phyloP scores from a whole-genome alignment of 1,140 invertebrate genomes.

The Antheraea pernyi region DNA sequence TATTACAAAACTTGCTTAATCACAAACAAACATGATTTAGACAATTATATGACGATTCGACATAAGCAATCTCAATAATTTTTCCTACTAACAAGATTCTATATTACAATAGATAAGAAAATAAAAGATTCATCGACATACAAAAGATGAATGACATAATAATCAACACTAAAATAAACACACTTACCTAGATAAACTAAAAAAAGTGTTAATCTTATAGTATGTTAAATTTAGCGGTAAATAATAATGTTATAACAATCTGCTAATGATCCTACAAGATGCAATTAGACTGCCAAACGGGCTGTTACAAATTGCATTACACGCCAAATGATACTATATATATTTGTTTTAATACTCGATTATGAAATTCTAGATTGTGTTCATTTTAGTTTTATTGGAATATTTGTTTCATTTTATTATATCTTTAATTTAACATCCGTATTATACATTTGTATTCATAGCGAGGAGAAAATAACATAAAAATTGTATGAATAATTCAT shows the following conservation, averaged over 20 bases:
- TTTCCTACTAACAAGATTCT: too few species aligned
- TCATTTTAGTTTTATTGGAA: not conserved
- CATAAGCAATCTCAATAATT: too few species aligned
- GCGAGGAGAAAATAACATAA: conserved; percentile 3
- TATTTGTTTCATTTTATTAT: too few species aligned
- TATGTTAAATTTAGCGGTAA: not conserved
- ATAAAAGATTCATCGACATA: too few species aligned
- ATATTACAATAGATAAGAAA: too few species aligned
- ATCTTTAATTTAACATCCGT: not conserved
- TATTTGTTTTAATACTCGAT: conserved; percentile 20
- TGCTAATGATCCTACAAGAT: not conserved
- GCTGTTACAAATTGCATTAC: not conserved
- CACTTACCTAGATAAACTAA: not conserved
- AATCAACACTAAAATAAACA: not conserved
- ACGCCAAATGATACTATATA: conserved; percentile 10
- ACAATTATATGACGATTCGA: not conserved
- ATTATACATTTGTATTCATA: not conserved
- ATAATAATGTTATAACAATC: not conserved
- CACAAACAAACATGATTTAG: not conserved
- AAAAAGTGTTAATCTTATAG: not conserved
- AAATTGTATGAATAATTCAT: not conserved
- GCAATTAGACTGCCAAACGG: not conserved
- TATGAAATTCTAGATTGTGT: conserved; percentile 19
- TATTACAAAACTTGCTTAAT: not conserved
- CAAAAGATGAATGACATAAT: too few species aligned